Percentiles rank a stretch among this genome's conserved stretches.
phyloP scores from a whole-genome alignment of 2,113 vertebrate species.

The Sturnus vulgaris region DNA sequence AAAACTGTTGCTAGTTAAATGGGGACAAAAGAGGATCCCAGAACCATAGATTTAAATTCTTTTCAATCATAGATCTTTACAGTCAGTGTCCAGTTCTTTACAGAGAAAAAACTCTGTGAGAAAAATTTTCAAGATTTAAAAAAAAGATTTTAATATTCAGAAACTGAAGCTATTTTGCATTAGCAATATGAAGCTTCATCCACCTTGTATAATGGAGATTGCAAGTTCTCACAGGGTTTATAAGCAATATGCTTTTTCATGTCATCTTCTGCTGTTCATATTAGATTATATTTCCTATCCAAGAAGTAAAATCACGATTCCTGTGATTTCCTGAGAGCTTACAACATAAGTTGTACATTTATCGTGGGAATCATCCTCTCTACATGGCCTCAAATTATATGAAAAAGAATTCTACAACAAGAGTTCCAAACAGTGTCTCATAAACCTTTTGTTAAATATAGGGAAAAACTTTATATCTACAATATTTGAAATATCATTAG shows the following conservation, averaged over 20 bases:
- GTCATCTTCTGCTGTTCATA: not conserved
- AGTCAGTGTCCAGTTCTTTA: not conserved
- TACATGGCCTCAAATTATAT: not conserved
- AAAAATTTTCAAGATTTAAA: not conserved
- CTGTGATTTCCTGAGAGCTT: not conserved
- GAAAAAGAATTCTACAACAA: not conserved
- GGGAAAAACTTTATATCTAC: not conserved
- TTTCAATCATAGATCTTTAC: not conserved
- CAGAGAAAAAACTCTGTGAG: not conserved
- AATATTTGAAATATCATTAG: not conserved
- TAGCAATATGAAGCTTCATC: not conserved
- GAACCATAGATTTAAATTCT: not conserved
- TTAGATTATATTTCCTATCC: not conserved
- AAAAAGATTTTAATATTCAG: not conserved
- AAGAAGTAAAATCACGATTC: not conserved
- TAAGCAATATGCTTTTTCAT: not conserved
- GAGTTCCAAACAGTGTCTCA: not conserved
- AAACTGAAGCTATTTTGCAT: not conserved
- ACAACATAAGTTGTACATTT: not conserved
- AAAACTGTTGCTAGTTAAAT: not conserved
- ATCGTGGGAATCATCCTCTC: not conserved
- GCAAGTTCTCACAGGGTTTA: rapidly evolving
- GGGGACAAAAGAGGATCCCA: not conserved
- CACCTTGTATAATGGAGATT: not conserved
- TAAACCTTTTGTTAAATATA: not conserved